Evolutionary conservation across 2,888 invertebrate genomes (phyloP).

Genomic region (Orchesella flavescens): DNA sequence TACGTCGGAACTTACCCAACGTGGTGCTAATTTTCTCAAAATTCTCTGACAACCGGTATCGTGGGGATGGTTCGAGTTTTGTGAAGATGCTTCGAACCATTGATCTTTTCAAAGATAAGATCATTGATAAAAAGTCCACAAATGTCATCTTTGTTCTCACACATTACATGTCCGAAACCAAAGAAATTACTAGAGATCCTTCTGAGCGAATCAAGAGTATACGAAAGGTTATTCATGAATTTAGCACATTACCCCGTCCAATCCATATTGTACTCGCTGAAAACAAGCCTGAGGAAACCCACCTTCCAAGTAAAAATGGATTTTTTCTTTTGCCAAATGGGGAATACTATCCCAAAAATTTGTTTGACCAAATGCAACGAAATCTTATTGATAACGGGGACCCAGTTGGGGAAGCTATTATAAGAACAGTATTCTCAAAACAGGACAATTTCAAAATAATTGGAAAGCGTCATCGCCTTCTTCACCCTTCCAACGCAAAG

Average conservation of each 20-base stretch:
- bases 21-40: conserved; percentile 58
- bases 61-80: conserved; percentile 49
- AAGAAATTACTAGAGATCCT: conserved; percentile 41
- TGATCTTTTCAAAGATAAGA: conserved; percentile 47
- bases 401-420: conserved; percentile 62
- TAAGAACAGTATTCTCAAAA: conserved; percentile 54
- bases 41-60: conserved; percentile 58
- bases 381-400: conserved; percentile 28
- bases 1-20: conserved; percentile 47
- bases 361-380: conserved; percentile 61
- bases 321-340: conserved; percentile 60
- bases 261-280: conserved; percentile 60
- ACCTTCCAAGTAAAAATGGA: conserved; percentile 53
- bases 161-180: conserved; percentile 45
- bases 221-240: conserved; percentile 52
- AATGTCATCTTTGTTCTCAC: conserved; percentile 57
- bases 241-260: conserved; percentile 56
- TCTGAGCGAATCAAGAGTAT: conserved; percentile 7
- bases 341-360: conserved; percentile 64
- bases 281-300: conserved; percentile 54
- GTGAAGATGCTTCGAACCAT: conserved; percentile 59
- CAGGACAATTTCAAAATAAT: conserved; percentile 52
- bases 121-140: conserved; percentile 42
- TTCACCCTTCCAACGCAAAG: conserved; percentile 23
- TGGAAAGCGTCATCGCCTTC: conserved; percentile 12